Base-by-base conservation (phyloP, 2,113 vertebrate species). In the Apodemus speciosus region DNA sequence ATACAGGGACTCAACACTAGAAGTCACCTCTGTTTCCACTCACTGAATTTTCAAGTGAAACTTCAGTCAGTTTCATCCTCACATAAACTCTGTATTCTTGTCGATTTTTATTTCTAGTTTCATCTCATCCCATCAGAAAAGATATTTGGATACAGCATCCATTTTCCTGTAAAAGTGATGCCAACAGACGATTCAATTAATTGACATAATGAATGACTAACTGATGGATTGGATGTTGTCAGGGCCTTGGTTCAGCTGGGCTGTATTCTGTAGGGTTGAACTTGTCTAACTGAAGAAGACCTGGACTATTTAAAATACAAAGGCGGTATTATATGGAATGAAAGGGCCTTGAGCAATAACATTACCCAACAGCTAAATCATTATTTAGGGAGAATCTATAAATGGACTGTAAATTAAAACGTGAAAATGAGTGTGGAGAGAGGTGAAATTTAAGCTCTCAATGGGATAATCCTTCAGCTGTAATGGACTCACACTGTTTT, bases 401-500 rank as follows among this genome's bases (percentile, higher is more conserved):
- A 95, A 95, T 80, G 85, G 89, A 85, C 49, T 94, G 88, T 96
- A 96, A 94, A 96, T 97, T 92, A 92, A 94, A 96, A 96, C 0
- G 27, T 94, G 85, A 90, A 92, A 91, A 93, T 88, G 89, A 93
- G 32, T 93, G 60, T 79, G 73, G 62, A 95, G 72, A 90, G 72
- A 75, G 83, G 85, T 91, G 95, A 96, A 97, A 96, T 93, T 94
- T 87, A 96, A 97, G 85, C 87, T 94, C 89, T 94, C 91, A 85
- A 88, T 84, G 89, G 94, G 85, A 90, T 96, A 94, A 96, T 94
- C 94, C 80, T 95, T 91, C 81, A 88, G 43, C 79, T 90, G 85
- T 94, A 96, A 97, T 91, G 92, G 94, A n/a, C 76, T 94, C 95
- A 92, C 43, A 89, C 86, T 96, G 84, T 90, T 97, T 97, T 91